These are phyloP conservation scores for Scomber colias DNA, from an alignment of 2,113 vertebrate genomes.

Conservation along the genomic window DNA sequence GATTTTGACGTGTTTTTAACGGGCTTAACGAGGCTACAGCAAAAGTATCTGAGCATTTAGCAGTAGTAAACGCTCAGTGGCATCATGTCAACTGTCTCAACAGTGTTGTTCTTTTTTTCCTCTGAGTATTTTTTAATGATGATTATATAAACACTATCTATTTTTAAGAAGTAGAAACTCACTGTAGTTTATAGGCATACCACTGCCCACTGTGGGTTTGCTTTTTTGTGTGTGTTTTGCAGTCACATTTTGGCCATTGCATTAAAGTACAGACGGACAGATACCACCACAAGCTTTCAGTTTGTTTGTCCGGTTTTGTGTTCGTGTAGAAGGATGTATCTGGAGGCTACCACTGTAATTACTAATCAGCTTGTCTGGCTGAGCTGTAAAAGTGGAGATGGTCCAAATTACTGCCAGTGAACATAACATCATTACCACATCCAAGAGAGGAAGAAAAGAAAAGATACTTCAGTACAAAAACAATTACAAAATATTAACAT, in stretches of 20 bases:
- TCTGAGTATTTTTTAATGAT: constrained; percentile 17
- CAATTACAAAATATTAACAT: constrained; percentile 66
- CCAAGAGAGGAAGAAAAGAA: constrained; percentile 49
- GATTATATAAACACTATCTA: constrained; percentile 21
- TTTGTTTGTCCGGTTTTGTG: constrained; percentile 56
- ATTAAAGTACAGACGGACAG: constrained; percentile 20
- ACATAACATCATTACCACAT: constrained; percentile 56
- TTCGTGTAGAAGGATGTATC: constrained; percentile 56
- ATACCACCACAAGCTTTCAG: constrained; percentile 32
- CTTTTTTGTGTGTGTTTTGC: constrained; percentile 12
- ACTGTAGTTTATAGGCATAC: constrained; percentile 13
- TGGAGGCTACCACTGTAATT: constrained; percentile 70
- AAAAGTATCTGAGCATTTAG: constrained; percentile 18
- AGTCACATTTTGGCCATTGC: constrained; percentile 30
- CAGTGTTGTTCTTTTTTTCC: constrained; percentile 9
- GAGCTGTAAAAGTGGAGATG: constrained; percentile 50
- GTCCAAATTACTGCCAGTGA: constrained; percentile 63
- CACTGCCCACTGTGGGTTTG: constrained; percentile 2
- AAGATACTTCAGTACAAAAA: constrained; percentile 59
- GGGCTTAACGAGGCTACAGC: constrained; percentile 18
- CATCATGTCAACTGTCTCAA: not conserved
- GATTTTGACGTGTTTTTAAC: constrained; percentile 35
- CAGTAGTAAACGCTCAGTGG: not conserved
- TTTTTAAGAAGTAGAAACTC: constrained; percentile 1
- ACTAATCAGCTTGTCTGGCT: constrained; percentile 69